phyloP scores from a whole-genome alignment of 2,113 vertebrate genomes.

The Saguinus imperator region DNA sequence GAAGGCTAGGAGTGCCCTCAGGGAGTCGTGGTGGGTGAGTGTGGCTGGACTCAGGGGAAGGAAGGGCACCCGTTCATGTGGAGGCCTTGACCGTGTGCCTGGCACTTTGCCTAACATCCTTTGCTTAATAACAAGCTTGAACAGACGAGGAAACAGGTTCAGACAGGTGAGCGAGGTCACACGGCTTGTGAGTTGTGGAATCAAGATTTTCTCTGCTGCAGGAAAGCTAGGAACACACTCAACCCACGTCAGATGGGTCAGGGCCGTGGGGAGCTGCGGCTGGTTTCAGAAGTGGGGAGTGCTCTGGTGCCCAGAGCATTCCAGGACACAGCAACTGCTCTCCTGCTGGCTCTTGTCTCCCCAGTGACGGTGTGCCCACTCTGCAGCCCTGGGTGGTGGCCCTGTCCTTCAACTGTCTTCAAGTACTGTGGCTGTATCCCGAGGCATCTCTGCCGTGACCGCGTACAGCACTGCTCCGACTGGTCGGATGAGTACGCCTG shows the following conservation, averaged over 20 bases:
- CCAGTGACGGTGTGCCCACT: slow-evolving; percentile 81
- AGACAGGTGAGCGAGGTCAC: neutral
- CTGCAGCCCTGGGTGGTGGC: slow-evolving; percentile 83
- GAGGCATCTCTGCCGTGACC: slow-evolving; percentile 81
- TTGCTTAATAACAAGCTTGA: neutral
- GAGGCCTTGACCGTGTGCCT: neutral
- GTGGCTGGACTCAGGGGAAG: neutral
- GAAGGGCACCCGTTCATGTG: neutral
- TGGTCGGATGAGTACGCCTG: slow-evolving; percentile 88
- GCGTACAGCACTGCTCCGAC: slow-evolving; percentile 82
- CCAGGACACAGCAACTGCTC: neutral
- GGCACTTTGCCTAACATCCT: neutral
- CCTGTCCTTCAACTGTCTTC: slow-evolving; percentile 80
- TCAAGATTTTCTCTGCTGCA: neutral
- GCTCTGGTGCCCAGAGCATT: fast-evolving
- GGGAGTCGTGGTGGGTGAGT: neutral
- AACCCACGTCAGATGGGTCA: neutral
- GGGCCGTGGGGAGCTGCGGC: neutral
- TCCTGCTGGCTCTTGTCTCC: neutral
- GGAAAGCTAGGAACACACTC: neutral
- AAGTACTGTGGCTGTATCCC: slow-evolving; percentile 86
- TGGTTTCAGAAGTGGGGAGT: neutral
- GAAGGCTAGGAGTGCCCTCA: neutral
- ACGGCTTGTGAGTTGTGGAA: neutral
- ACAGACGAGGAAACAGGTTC: neutral